Percentiles rank a stretch among this genome's conserved stretches.
phyloP scores from a whole-genome alignment of 2,888 invertebrate species.

The Gibbula magus region DNA sequence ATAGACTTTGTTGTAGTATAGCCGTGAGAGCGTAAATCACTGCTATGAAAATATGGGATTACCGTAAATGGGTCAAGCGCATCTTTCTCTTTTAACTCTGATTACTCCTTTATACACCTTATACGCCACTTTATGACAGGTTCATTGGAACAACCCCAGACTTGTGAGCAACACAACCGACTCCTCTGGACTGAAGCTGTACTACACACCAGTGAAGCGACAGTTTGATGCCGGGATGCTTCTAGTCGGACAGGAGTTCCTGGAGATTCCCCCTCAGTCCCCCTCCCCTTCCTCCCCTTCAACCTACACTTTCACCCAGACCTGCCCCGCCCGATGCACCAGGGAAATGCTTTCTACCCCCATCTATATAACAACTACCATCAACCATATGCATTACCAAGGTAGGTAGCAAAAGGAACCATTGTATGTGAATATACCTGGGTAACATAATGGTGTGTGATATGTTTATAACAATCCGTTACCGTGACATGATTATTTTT shows the following conservation, averaged over 20 bases:
- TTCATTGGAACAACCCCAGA: slow-evolving; percentile 46
- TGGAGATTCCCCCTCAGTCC: slow-evolving; percentile 33
- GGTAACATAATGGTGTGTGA: too few relatives aligned
- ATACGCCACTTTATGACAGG: slow-evolving; percentile 13
- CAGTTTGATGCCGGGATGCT: slow-evolving; percentile 42
- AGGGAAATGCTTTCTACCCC: slow-evolving; percentile 52
- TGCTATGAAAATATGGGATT: background rate
- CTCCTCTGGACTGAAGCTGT: slow-evolving; percentile 40
- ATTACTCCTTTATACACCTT: background rate
- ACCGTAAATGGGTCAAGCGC: too few relatives aligned
- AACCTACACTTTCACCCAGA: slow-evolving; percentile 39
- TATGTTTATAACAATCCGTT: too few relatives aligned
- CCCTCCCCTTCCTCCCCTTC: slow-evolving; percentile 34
- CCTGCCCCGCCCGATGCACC: slow-evolving; percentile 56
- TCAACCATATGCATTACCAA: slow-evolving; percentile 66
- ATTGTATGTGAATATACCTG: too few relatives aligned
- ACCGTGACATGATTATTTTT: too few relatives aligned
- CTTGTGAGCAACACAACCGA: slow-evolving; percentile 28
- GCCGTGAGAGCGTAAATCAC: background rate
- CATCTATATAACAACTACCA: slow-evolving; percentile 59
- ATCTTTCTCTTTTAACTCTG: too few relatives aligned
- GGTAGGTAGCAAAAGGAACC: slow-evolving; percentile 39
- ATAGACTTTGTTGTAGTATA: too few relatives aligned
- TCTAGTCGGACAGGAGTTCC: slow-evolving; percentile 40
- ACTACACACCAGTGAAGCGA: slow-evolving; percentile 35